Percentiles rank a stretch among this genome's conserved stretches.
phyloP scores from a whole-genome alignment of 2,888 invertebrate genomes.

The Fabriciana adippe region DNA sequence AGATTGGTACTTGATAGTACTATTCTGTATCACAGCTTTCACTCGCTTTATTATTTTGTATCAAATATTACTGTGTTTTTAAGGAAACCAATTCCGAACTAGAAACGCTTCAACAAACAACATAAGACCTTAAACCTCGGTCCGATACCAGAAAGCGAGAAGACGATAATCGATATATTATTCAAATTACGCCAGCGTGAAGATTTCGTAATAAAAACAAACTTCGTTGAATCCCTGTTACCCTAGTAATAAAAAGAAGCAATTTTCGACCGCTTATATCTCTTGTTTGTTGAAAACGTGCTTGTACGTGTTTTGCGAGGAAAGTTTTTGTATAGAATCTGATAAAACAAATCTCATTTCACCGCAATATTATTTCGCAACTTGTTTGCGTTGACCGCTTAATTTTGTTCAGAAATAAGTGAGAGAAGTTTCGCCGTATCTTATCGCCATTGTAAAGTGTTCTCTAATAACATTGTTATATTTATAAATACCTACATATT shows the following conservation, averaged over 20 bases:
- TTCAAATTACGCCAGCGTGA: slow-evolving; percentile 48
- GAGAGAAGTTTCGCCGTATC: slow-evolving; percentile 4
- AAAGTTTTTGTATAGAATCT: slow-evolving; percentile 45
- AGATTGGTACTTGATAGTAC: no score
- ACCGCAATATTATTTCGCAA: slow-evolving; percentile 43
- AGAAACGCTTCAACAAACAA: slow-evolving; percentile 5
- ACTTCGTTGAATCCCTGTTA: slow-evolving; percentile 44
- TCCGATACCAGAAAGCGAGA: slow-evolving; percentile 23
- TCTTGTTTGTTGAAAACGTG: slow-evolving; percentile 47
- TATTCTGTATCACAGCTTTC: no score
- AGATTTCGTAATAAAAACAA: slow-evolving; percentile 49
- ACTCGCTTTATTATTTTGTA: no score
- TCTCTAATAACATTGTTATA: slow-evolving; percentile 7
- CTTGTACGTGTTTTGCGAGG: slow-evolving; percentile 42
- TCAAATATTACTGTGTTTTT: background rate
- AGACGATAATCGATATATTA: slow-evolving; percentile 47
- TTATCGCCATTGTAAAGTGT: slow-evolving; percentile 5
- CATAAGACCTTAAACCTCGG: slow-evolving; percentile 2
- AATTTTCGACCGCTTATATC: slow-evolving; percentile 53
- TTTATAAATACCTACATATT: background rate
- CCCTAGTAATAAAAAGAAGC: slow-evolving; percentile 50
- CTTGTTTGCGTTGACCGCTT: slow-evolving; percentile 36
- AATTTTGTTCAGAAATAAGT: slow-evolving; percentile 25
- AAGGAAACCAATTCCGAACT: background rate
- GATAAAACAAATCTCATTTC: slow-evolving; percentile 53